A percentile compares a stretch with the other conserved stretches of the same genome.
Conservation (phyloP, 2,113 vertebrate genomes). For the Nibea albiflora region DNA sequence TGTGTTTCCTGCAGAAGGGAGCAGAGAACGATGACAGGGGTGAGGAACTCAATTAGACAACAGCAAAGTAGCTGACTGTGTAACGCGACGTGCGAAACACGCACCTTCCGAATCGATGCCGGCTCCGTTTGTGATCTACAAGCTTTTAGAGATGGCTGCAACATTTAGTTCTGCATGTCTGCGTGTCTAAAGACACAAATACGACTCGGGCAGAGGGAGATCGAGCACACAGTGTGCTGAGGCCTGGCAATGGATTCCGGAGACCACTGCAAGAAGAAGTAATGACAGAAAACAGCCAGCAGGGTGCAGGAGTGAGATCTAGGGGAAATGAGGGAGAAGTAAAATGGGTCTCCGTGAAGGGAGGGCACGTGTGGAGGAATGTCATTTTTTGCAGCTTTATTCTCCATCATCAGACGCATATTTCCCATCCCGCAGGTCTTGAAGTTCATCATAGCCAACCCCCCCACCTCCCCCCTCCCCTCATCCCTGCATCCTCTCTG, state of each 20-base stretch:
- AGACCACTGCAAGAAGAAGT: background rate
- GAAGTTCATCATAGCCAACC: conserved; percentile 39
- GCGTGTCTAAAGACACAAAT: background rate
- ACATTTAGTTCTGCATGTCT: conserved; percentile 15
- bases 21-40: conserved; percentile 35
- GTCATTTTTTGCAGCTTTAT: conserved; percentile 25
- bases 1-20: conserved; percentile 36
- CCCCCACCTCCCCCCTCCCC: background rate
- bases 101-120: conserved; percentile 23
- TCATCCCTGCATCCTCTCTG: conserved; percentile 20
- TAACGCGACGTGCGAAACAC: conserved; percentile 28
- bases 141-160: conserved; percentile 2
- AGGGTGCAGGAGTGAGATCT: conserved; percentile 67
- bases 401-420: conserved; percentile 24
- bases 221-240: background rate
- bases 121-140: conserved; percentile 5
- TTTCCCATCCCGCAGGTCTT: conserved; percentile 34
- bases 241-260: background rate
- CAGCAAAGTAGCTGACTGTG: conserved; percentile 43
- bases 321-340: conserved; percentile 52
- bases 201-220: background rate
- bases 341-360: conserved; percentile 20
- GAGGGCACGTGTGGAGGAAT: conserved; percentile 15
- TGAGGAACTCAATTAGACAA: conserved; percentile 56
- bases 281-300: conserved; percentile 57